Evolutionary conservation across 2,888 invertebrate genomes (phyloP).

Genomic region (Drymonia ruficornis): DNA sequence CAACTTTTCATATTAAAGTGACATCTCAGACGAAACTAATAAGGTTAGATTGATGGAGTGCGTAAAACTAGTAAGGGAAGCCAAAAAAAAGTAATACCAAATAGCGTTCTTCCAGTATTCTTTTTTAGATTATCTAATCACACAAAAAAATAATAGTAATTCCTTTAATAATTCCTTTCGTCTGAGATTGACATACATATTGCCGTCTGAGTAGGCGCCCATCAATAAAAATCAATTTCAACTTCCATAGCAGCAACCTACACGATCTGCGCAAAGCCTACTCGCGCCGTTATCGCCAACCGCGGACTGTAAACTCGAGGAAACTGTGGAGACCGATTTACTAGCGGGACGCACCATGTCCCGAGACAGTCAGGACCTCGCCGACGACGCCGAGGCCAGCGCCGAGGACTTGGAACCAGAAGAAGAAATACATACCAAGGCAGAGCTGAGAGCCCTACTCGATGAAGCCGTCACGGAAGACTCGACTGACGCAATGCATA

Average conservation of each 20-base stretch:
- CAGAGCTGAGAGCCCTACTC: constrained; percentile 46
- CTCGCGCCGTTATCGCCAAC: constrained; percentile 60
- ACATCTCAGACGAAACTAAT: no score
- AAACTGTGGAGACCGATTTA: constrained; percentile 29
- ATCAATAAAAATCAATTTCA: neutral
- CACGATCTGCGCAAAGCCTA: constrained; percentile 65
- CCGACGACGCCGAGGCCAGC: constrained; percentile 16
- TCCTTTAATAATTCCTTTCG: no score
- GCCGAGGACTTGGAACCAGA: constrained; percentile 1
- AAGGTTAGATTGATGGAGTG: no score
- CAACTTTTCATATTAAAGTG: no score
- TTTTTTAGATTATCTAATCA: no score
- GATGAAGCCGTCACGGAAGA: constrained; percentile 35
- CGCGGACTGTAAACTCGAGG: constrained; percentile 19
- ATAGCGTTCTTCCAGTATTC: no score
- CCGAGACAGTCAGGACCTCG: constrained; percentile 17
- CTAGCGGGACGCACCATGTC: constrained; percentile 22
- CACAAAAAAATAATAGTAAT: no score
- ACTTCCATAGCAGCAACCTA: constrained; percentile 34
- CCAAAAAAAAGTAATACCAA: no score
- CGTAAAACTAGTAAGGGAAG: no score
- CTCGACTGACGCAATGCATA: constrained; percentile 36
- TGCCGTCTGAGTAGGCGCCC: no score
- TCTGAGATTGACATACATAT: no score
- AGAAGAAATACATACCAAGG: constrained; percentile 24